phyloP scores from a whole-genome alignment of 2,113 vertebrate species.

The Myiagra hebetior region DNA sequence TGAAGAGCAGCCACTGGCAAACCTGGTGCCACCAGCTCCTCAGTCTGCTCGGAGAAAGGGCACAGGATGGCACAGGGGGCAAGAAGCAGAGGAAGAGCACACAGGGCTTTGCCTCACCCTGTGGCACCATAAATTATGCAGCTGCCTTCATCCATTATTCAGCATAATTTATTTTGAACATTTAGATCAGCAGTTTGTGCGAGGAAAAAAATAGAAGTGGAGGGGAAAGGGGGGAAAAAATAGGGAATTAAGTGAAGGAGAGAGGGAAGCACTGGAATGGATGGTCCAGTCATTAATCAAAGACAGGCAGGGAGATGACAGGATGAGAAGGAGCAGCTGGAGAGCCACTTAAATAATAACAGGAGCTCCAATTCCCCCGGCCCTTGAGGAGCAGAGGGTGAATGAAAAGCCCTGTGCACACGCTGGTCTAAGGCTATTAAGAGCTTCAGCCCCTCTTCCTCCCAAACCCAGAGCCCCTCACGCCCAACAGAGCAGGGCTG shows the following conservation, averaged over 20 bases:
- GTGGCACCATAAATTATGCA: constrained; percentile 69
- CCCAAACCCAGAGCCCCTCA: not conserved
- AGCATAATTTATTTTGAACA: constrained; percentile 74
- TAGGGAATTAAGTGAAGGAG: constrained; percentile 26
- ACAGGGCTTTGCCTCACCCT: not conserved
- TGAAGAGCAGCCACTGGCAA: not conserved
- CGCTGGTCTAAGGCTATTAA: not conserved
- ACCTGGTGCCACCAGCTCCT: not conserved
- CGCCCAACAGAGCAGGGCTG: not conserved
- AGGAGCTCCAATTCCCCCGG: not conserved
- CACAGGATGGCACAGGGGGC: not conserved
- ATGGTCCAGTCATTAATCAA: constrained; percentile 30
- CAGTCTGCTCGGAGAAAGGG: not conserved
- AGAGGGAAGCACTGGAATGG: not conserved
- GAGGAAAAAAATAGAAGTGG: not conserved
- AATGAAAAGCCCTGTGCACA: not conserved
- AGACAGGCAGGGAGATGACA: not conserved
- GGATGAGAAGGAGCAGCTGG: not conserved
- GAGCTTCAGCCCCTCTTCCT: not conserved
- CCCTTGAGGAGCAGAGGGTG: not conserved
- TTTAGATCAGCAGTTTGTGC: constrained; percentile 72
- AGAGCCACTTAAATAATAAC: constrained; percentile 7
- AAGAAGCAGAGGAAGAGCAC: not conserved
- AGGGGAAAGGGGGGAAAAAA: not conserved
- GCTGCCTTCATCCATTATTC: constrained; percentile 74